Evolutionary conservation across 2,113 vertebrate species (phyloP), one percentile per base, ranked within the genome.

Genomic region (Plestiodon gilberti): DNA sequence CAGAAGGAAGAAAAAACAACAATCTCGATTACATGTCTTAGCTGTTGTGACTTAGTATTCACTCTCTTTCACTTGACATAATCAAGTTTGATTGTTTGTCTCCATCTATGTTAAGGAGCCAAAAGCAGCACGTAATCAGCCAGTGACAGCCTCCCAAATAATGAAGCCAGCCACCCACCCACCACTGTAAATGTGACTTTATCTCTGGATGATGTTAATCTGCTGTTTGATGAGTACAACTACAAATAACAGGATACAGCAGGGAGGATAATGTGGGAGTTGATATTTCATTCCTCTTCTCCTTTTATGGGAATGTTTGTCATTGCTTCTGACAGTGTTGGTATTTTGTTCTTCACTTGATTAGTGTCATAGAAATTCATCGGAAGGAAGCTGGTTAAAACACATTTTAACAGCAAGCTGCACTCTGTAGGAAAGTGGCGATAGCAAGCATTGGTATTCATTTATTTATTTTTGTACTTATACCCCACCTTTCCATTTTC

Each of bases 231-330:
- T 79, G 55, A 70, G 77, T 71, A 62, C 35, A 86, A 86, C 10
- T n/a, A 62, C 25, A 79, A 80, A 79, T 86, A 86, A 79, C 78
- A 86, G 76, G 65, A 86, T 79, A 59, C 64, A 86, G 77, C 65
- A 62, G 84, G 67, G 43, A 86, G 33, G 57, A 79, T 23, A 43
- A 70, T 86, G 84, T 79, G 67, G 77, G 65, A 86, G 65, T 86
- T 86, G 76, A 79, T 73, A 61, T 79, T 86, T 86, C 67, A 86
- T 86, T 61, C 77, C 28, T 71, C 33, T 71, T 79, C 22, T 40
- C 22, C 65, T 71, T 86, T 86, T 86, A 79, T 79, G 52, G 43
- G 65, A 79, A 61, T 40, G 18, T 79, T 79, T 79, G 38, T 86
- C 52, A 71, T 62, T 71, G 52, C 35, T 71, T 40, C 67, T 43